Conservation (phyloP, 2,797 vertebrate species). For the Delichon dasypus region DNA sequence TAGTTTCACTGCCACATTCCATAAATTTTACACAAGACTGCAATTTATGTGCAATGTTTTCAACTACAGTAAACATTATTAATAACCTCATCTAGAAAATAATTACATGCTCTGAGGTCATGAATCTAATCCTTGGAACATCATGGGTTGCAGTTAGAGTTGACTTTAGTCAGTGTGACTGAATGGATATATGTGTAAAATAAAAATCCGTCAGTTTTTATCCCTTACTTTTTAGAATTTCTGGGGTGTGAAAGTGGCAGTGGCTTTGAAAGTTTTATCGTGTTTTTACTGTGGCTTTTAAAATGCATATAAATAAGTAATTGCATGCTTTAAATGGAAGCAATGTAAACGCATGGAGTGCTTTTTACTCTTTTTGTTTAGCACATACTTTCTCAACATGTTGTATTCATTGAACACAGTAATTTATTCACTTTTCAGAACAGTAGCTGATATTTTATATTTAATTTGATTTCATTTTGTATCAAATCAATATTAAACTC, state of each 20-base stretch:
- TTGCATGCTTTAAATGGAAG: not conserved
- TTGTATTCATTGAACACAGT: not conserved
- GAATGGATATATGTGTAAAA: not conserved
- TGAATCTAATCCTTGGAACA: not conserved
- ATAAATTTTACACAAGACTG: not conserved
- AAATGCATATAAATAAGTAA: not conserved
- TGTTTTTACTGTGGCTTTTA: not conserved
- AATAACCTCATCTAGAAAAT: not conserved
- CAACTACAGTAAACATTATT: not conserved
- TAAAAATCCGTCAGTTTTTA: not conserved
- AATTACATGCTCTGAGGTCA: not conserved
- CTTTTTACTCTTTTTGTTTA: not conserved
- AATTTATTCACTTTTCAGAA: not conserved
- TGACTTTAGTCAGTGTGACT: not conserved
- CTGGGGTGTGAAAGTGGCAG: not conserved
- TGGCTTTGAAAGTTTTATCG: not conserved
- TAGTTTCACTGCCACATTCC: not conserved
- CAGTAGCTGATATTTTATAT: not conserved
- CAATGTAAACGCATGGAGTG: not conserved
- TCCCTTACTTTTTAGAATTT: not conserved
- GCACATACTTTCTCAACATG: not conserved
- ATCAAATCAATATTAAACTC: not conserved
- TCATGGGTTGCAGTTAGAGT: not conserved
- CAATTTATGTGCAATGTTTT: not conserved
- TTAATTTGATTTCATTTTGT: not conserved